A percentile compares a stretch with the other conserved stretches of the same genome.
Conservation (phyloP, 2,888 invertebrate species). For the Dusona sp. region DNA sequence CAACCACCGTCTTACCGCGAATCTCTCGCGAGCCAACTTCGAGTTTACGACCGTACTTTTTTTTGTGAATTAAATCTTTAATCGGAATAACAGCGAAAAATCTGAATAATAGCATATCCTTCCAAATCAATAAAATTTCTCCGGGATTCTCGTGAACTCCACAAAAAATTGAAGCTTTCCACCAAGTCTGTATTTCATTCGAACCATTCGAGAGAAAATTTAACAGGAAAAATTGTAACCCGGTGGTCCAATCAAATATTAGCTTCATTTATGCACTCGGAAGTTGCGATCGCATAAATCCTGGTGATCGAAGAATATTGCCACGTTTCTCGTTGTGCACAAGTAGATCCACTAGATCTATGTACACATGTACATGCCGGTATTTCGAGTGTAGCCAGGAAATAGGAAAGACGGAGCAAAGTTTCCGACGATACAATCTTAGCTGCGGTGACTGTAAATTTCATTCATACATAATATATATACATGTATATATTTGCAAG, state of each 20-base stretch:
- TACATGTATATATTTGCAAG: conserved; percentile 24
- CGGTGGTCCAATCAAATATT: neutral
- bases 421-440: conserved; percentile 51
- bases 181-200: neutral
- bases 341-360: neutral
- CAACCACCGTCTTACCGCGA: conserved; percentile 46
- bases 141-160: neutral
- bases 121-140: neutral
- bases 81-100: neutral
- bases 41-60: conserved; percentile 59
- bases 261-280: neutral
- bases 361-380: neutral
- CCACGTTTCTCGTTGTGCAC: neutral
- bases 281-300: neutral
- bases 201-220: neutral
- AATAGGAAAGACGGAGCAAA: conserved; percentile 39
- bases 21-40: conserved; percentile 47
- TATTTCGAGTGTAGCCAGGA: conserved; percentile 19
- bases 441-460: conserved; percentile 53
- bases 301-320: neutral
- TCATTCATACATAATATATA: conserved; percentile 56
- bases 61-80: conserved; percentile 35
- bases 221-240: neutral
- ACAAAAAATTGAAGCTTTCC: neutral
- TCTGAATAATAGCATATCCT: neutral